Conservation (phyloP, 1,140 invertebrate genomes). For the Drosophila nikananu region DNA sequence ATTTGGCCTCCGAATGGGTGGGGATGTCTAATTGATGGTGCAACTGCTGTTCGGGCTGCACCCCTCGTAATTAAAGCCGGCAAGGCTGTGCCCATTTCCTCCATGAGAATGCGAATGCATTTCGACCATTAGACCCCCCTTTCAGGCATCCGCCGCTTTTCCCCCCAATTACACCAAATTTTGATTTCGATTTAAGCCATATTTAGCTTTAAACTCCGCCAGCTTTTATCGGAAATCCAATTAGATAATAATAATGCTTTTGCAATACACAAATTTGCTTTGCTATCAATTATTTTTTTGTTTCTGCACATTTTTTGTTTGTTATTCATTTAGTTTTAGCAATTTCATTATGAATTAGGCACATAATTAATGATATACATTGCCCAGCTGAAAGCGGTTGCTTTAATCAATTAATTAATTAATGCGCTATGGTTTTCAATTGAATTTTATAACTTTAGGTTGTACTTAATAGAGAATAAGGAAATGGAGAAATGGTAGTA, state of each 20-base stretch:
- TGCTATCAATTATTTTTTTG: constrained; percentile 27
- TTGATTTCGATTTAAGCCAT: constrained; percentile 18
- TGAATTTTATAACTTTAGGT: neutral
- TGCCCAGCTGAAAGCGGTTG: neutral
- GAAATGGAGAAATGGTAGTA: neutral
- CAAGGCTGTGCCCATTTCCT: constrained; percentile 55
- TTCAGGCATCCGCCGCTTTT: constrained; percentile 3
- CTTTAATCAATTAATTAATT: constrained; percentile 11
- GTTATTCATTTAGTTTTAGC: neutral
- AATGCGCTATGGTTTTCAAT: neutral
- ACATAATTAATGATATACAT: constrained; percentile 21
- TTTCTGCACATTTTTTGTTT: constrained; percentile 10
- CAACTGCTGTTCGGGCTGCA: constrained; percentile 34
- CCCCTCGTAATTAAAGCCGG: constrained; percentile 44
- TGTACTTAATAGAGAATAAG: neutral
- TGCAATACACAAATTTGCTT: constrained; percentile 24
- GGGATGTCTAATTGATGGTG: constrained; percentile 50
- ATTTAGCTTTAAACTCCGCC: neutral
- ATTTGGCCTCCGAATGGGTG: constrained; percentile 41
- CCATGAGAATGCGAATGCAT: constrained; percentile 42
- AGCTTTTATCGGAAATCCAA: constrained; percentile 38
- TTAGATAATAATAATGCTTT: constrained; percentile 32
- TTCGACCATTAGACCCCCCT: constrained; percentile 20
- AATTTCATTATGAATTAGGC: constrained; percentile 11
- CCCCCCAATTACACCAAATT: constrained; percentile 4